A percentile compares a stretch with the other conserved stretches of the same genome.
phyloP scores from a whole-genome alignment of 2,888 invertebrate genomes.

The Arenicola marina region DNA sequence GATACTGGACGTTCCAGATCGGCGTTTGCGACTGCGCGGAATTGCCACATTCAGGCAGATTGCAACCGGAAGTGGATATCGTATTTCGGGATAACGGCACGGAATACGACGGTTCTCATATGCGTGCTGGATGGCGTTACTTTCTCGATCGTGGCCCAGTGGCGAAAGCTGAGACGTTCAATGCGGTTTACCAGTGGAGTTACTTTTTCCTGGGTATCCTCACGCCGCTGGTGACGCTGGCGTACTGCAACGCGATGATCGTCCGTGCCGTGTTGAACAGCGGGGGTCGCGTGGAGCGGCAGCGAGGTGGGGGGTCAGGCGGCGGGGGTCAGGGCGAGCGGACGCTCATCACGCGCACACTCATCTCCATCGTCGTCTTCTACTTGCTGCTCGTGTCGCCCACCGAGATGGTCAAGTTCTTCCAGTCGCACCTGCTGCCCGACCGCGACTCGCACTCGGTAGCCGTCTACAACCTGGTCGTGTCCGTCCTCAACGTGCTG shows the following conservation, averaged over 20 bases:
- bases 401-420: background rate
- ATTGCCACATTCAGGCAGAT: background rate
- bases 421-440: background rate
- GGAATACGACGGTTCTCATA: too few species aligned
- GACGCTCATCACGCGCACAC: background rate
- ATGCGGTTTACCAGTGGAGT: background rate
- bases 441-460: background rate
- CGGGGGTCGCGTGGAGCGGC: background rate
- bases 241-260: background rate
- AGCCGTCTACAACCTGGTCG: background rate
- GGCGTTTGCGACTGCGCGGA: background rate
- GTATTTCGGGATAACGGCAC: too few species aligned
- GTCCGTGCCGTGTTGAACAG: background rate
- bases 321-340: background rate
- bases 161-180: background rate
- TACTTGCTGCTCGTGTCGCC: slow-evolving; percentile 3
- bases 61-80: too few species aligned
- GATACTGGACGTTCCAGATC: background rate
- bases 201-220: background rate
- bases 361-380: background rate
- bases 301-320: too few species aligned
- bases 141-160: background rate
- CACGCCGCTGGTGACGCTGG: background rate
- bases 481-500: background rate
- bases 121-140: too few species aligned